Evolutionary conservation across 2,888 invertebrate species (phyloP).

Genomic region (Griposia aprilina): DNA sequence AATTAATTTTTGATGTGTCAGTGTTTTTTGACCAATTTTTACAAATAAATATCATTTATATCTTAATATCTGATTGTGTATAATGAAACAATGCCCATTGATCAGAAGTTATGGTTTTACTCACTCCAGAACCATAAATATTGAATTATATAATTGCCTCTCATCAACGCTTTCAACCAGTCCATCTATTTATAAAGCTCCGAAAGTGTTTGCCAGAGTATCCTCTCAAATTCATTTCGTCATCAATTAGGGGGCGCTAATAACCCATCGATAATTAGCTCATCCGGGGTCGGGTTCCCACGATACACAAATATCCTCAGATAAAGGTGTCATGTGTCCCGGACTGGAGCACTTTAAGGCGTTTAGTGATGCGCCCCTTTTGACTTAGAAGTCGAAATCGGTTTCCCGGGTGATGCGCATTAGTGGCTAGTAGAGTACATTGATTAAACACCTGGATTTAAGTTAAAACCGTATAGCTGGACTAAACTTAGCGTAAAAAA

Average conservation of each 20-base stretch:
- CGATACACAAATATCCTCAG: conserved; percentile 51
- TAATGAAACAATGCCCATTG: background rate
- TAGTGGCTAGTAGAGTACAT: no score
- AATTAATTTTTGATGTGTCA: background rate
- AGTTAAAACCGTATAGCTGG: no score
- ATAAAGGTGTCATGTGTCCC: conserved; percentile 44
- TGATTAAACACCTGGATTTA: no score
- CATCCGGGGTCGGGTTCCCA: conserved; percentile 61
- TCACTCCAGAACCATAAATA: background rate
- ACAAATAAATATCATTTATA: background rate
- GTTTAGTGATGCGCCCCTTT: conserved; percentile 11
- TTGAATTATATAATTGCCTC: conserved; percentile 11
- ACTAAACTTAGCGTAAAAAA: no score
- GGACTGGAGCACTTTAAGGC: conserved; percentile 1
- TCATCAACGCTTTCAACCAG: conserved; percentile 16
- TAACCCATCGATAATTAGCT: conserved; percentile 63
- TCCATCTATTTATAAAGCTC: conserved; percentile 24
- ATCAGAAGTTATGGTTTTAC: background rate
- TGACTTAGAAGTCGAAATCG: conserved; percentile 14
- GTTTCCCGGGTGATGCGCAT: conserved; percentile 7
- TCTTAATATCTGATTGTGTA: no score
- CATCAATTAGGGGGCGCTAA: conserved; percentile 51
- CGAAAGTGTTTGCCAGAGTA: conserved; percentile 43
- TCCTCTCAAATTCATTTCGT: conserved; percentile 44
- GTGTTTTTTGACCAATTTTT: background rate